Base-by-base conservation (phyloP, 2,797 vertebrate species). In the Adelosebastes latens region DNA sequence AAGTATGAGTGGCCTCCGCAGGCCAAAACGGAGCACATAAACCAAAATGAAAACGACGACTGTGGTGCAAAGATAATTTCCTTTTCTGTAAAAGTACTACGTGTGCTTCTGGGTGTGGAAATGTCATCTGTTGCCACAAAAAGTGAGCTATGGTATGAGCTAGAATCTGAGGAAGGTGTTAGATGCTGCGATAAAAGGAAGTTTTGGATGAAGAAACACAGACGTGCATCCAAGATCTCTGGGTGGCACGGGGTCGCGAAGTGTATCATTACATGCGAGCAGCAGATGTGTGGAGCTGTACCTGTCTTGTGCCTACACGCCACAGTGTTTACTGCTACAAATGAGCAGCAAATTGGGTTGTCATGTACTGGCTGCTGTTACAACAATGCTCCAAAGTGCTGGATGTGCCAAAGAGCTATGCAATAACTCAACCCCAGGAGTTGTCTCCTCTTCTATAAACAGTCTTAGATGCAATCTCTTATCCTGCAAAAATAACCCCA, bases 221-320 rank as follows among this genome's bases (percentile, higher is more conserved):
- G 72, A 74, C 65, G 66, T 36, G 31, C 72, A 78, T 82, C 72
- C 73, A 82, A 87, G 83, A 79, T 56, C 31, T 80, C 77, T 89
- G 91, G 90, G 91, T 93, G 92, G 92, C 80, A 87, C 65, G 56
- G 84, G 78, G 76, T 86, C 22, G 42, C 20, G 64, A 13, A 71
- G 82, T 81, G 69, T 90, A 87, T 92, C 71, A 84, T 93, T 90
- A 86, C 88, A 81, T 76, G 62, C 65, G 80, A 71, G 77, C 74
- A 82, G 42, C 74, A 69, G 77, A 85, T 69, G 71, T 66, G 58
- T 56, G 46, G 82, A 80, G 75, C 75, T 64, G 75, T 74, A 84
- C 82, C 82, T 72, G 81, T 83, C 94, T 86, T 92, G 93, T 91
- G 82, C 84, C 87, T 86, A 89, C 92, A 88, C 16, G 88, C 85